phyloP scores from a whole-genome alignment of 2,797 vertebrate species.

The Gymnothorax javanicus region DNA sequence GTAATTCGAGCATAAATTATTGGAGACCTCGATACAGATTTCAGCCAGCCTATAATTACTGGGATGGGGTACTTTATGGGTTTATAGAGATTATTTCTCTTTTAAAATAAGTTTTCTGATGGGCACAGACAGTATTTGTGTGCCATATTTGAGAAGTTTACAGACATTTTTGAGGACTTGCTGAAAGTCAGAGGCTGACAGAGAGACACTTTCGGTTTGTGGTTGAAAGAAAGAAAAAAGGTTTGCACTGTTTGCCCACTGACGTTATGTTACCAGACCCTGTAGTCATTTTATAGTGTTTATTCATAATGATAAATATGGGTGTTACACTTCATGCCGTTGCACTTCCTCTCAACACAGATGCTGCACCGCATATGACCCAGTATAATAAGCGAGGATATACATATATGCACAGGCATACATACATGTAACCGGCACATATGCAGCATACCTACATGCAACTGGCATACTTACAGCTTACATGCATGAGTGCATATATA shows the following conservation, averaged over 20 bases:
- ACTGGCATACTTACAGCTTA: too few species aligned
- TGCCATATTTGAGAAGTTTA: neutral
- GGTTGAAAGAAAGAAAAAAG: neutral
- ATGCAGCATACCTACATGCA: too few species aligned
- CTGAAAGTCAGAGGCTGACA: neutral
- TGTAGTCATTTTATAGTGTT: neutral
- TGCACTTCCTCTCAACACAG: neutral
- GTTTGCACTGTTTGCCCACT: neutral
- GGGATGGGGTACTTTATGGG: neutral
- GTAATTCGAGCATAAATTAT: neutral
- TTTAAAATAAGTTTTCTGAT: neutral
- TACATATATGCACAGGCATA: too few species aligned
- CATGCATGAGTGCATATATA: too few species aligned
- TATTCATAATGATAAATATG: neutral
- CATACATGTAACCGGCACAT: too few species aligned
- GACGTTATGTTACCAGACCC: neutral
- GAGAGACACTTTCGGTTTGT: neutral
- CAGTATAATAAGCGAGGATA: too few species aligned
- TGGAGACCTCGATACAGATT: neutral
- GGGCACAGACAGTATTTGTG: neutral
- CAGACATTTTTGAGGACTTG: neutral
- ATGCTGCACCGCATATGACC: too few species aligned
- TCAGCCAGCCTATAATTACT: neutral
- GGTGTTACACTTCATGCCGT: too few species aligned
- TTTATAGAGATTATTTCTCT: neutral